Evolutionary conservation across 2,797 vertebrate species (phyloP), one percentile per base, ranked within the genome.

Genomic region (Limnodromus scolopaceus): DNA sequence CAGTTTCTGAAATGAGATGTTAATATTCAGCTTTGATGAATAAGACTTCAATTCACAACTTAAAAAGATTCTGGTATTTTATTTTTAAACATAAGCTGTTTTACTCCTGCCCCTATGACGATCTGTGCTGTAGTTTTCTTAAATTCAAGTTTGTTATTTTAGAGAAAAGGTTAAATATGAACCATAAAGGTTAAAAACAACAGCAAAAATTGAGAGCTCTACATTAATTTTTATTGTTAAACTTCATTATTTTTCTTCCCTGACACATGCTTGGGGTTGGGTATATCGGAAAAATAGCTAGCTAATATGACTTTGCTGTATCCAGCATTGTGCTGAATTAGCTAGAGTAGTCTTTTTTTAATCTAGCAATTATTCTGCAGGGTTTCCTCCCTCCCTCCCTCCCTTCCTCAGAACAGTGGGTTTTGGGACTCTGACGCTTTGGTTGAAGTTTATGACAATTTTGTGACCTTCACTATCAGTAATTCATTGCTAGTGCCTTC

Each of bases 21-120:
- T 97, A 97, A 91, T 95, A 93, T 94, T 93, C 94, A 87, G 64
- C 93, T 96, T 87, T 89, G 91, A 80, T 86, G 55, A 96, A 86
- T 84, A 84, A 85, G 72, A 70, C 63, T 92, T 91, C 45, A 38
- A 80, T 92, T 92, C 88, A 61, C 86, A 93, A 94, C 74, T 84
- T 95, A 46, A 84, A 89, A 94, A 84, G 78, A 88, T 58, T 86
- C 60, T 57, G 72, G 38, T 91, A 87, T 94, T 92, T 94, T 95
- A 87, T 96, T 93, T 91, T 96, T 93, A 92, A 95, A 96, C 57
- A 74, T 92, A 89, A 97, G 60, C 84, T 91, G 66, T 74, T 94
- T 76, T 65, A 91, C 45, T 91, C 36, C 84, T 87, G 86, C 75
- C 74, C 77, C 77, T 80, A 45, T 76, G 66, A 91, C 90, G 89